Percentiles rank a stretch among this genome's conserved stretches.
Evolutionary conservation across 2,113 vertebrate genomes (phyloP).

Genomic region (Nothoprocta pentlandii): DNA sequence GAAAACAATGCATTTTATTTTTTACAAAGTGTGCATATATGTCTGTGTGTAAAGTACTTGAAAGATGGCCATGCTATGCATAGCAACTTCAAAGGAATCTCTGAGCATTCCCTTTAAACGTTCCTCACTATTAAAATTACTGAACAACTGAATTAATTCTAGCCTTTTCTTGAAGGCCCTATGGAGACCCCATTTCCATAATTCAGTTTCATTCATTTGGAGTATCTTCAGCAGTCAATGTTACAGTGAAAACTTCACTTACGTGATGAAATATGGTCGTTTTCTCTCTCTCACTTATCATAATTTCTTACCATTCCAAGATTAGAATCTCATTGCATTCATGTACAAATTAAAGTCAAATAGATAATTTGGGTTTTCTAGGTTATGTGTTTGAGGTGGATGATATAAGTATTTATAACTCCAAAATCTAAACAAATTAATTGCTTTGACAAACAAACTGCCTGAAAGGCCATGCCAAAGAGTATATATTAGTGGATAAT

Average conservation of each 20-base stretch:
- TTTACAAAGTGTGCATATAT: too few relatives aligned
- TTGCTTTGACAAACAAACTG: not conserved
- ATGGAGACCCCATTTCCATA: not conserved
- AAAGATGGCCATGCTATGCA: not conserved
- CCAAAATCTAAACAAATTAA: not conserved
- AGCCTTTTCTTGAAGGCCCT: not conserved
- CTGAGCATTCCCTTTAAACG: not conserved
- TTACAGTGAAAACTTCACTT: not conserved
- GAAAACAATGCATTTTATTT: not conserved
- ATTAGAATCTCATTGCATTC: not conserved
- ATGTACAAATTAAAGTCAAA: not conserved
- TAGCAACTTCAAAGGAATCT: not conserved
- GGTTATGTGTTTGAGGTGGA: not conserved
- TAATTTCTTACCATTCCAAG: not conserved
- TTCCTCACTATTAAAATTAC: not conserved
- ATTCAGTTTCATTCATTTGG: not conserved
- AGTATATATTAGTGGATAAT: not conserved
- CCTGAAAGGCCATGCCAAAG: not conserved
- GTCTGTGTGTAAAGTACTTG: not conserved
- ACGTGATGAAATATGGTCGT: not conserved
- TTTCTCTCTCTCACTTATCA: not conserved
- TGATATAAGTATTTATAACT: not conserved
- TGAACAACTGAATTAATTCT: not conserved
- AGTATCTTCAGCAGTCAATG: not conserved
- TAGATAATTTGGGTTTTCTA: not conserved